These are phyloP conservation scores for Diogma glabrata DNA, from an alignment of 2,888 invertebrate genomes.

Conservation along the genomic window DNA sequence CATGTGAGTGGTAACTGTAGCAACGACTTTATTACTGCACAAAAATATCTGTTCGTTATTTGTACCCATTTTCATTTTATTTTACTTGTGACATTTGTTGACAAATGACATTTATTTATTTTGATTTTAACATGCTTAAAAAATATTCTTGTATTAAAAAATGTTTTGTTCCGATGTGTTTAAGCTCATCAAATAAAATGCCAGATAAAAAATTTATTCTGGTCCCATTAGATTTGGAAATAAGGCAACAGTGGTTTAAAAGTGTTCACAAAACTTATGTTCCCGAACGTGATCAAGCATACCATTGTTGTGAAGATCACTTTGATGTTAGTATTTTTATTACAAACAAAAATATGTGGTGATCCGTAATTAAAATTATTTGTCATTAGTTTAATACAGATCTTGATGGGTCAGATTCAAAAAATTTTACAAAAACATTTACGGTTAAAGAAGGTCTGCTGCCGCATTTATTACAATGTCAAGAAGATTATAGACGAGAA, in stretches of 20 bases:
- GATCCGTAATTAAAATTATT: neutral
- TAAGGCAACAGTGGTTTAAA: conserved; percentile 1
- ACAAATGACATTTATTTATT: conserved; percentile 8
- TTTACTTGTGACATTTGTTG: no score
- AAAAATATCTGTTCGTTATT: no score
- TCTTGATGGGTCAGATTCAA: neutral
- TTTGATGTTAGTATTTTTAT: neutral
- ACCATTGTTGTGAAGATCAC: conserved; percentile 5
- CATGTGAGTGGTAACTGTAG: no score
- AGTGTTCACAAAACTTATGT: neutral
- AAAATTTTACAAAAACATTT: conserved; percentile 4
- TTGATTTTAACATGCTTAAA: conserved; percentile 1
- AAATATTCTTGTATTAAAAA: conserved; percentile 2
- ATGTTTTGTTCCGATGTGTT: conserved; percentile 9
- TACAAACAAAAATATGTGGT: no score
- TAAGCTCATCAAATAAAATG: neutral
- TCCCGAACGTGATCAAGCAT: neutral
- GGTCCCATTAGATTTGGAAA: neutral
- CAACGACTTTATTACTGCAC: no score
- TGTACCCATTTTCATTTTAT: neutral
- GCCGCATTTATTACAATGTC: conserved; percentile 1
- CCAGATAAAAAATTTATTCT: neutral
- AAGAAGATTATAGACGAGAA: conserved; percentile 5
- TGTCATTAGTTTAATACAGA: conserved; percentile 2
- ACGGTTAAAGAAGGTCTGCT: neutral